Evolutionary conservation across 2,113 vertebrate species (phyloP).

Genomic region (Octodon degus): DNA sequence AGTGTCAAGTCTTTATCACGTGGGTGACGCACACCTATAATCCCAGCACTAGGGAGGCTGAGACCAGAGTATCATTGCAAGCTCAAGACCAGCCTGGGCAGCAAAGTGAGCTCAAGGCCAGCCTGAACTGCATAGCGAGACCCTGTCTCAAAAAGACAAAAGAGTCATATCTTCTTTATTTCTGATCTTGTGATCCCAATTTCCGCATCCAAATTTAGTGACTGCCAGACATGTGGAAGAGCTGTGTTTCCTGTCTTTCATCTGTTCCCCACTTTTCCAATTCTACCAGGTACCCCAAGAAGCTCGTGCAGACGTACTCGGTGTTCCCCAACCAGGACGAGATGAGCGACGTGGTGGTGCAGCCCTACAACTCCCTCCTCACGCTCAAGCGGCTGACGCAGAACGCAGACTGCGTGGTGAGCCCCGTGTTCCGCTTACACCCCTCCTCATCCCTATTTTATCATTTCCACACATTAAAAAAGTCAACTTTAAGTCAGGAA

Average conservation of each 20-base stretch:
- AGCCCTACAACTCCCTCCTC: constrained; percentile 97
- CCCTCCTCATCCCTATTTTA: neutral
- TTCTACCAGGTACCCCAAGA: constrained; percentile 92
- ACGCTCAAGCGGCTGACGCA: constrained; percentile 98
- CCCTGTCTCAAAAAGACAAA: no score
- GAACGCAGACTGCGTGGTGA: constrained; percentile 99
- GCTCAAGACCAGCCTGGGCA: no score
- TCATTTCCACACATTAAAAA: neutral
- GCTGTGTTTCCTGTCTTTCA: neutral
- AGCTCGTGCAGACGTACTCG: constrained; percentile 98
- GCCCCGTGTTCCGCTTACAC: constrained; percentile 46
- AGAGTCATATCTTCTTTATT: neutral
- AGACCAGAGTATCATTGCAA: no score
- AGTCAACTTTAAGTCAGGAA: neutral
- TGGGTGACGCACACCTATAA: no score
- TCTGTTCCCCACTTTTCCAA: neutral
- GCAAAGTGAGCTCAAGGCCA: no score
- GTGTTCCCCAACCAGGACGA: constrained; percentile 99
- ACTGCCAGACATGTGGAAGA: neutral
- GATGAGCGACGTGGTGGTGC: constrained; percentile 99
- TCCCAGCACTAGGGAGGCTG: no score
- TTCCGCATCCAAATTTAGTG: neutral
- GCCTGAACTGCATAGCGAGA: no score
- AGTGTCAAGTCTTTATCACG: neutral
- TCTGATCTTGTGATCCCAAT: neutral